Evolutionary conservation across 2,888 invertebrate species (phyloP).

Genomic region (Himalopsyche kuldschensis): DNA sequence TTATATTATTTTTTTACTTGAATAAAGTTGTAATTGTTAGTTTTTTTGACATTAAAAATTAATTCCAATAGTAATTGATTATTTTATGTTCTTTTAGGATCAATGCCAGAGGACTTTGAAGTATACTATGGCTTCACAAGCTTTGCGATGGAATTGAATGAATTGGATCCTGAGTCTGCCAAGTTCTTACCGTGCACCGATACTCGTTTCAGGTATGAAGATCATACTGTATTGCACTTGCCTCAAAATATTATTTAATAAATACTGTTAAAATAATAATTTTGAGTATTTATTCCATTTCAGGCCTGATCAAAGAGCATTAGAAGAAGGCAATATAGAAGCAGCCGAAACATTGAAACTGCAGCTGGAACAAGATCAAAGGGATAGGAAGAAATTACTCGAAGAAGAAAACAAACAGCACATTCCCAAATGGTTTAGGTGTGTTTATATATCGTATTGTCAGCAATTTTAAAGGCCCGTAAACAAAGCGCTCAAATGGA

Average conservation of each 20-base stretch:
- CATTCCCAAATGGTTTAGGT: constrained; percentile 68
- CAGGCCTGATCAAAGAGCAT: constrained; percentile 75
- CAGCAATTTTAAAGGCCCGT: too few species aligned
- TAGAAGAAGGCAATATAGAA: constrained; percentile 75
- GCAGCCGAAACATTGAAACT: constrained; percentile 73
- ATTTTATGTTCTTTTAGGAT: constrained; percentile 52
- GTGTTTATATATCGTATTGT: constrained; percentile 40
- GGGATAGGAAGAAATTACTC: constrained; percentile 66
- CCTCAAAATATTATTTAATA: neutral
- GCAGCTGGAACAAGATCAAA: constrained; percentile 72
- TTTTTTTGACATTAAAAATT: constrained; percentile 29
- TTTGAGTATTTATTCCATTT: constrained; percentile 20
- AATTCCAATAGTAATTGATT: neutral
- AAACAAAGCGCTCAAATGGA: too few species aligned
- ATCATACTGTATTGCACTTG: neutral
- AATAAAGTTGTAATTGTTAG: neutral
- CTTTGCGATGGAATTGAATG: constrained; percentile 84
- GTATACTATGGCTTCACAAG: constrained; percentile 82
- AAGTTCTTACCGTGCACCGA: constrained; percentile 73
- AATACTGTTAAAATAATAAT: too few species aligned
- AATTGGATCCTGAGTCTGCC: constrained; percentile 66
- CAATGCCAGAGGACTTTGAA: constrained; percentile 79
- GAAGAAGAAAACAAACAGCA: constrained; percentile 60
- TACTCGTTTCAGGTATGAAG: constrained; percentile 63
- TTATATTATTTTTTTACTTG: neutral